Percentiles rank a stretch among this genome's conserved stretches.
Evolutionary conservation across 2,113 vertebrate species (phyloP).

Genomic region (Raja brachyura): DNA sequence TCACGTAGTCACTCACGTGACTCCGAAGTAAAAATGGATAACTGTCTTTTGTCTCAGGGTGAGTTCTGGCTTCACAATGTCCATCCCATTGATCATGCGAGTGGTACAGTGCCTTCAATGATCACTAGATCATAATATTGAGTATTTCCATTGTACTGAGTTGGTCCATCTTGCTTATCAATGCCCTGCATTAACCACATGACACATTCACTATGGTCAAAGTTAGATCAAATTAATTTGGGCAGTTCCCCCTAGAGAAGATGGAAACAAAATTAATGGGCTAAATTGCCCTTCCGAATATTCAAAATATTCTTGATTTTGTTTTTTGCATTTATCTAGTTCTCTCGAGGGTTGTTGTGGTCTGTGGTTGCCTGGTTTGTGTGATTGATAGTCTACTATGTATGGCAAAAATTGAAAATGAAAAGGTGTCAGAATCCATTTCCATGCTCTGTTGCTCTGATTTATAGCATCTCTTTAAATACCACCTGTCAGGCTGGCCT

Average conservation of each 20-base stretch:
- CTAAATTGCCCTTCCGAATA: neutral
- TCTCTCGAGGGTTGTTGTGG: neutral
- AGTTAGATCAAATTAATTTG: neutral
- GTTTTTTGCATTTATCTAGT: neutral
- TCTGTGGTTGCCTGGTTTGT: neutral
- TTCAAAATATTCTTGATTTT: neutral
- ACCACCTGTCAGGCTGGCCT: neutral
- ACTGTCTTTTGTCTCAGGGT: neutral
- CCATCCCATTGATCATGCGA: neutral
- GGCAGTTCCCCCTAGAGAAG: neutral
- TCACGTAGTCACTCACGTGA: no score
- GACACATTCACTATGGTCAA: neutral
- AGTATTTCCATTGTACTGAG: neutral
- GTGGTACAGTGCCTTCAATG: neutral
- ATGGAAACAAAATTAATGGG: neutral
- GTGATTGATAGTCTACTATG: neutral
- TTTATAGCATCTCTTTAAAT: neutral
- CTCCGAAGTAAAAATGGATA: no score
- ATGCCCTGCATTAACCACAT: neutral
- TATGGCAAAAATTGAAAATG: neutral
- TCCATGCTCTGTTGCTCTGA: slow-evolving; percentile 7
- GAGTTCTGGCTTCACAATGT: neutral
- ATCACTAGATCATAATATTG: neutral
- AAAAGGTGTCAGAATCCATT: slow-evolving; percentile 7
- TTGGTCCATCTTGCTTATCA: neutral